These are phyloP conservation scores for Microctonus hyperodae DNA, from an alignment of 2,888 invertebrate species.

Conservation along the genomic window DNA sequence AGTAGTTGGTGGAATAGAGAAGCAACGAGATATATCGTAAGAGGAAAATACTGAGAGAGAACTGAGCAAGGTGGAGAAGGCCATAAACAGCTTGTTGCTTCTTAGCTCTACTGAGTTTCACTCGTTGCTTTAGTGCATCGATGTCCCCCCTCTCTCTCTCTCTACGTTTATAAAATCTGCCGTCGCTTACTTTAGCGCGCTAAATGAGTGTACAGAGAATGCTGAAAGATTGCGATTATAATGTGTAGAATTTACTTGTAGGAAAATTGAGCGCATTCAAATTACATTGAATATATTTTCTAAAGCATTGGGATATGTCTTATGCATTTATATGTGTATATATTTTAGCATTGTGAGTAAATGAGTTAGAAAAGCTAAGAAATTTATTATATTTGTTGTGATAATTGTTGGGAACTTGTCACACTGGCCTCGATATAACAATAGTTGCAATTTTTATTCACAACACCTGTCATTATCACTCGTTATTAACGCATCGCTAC, in stretches of 20 bases:
- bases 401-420: slow-evolving; percentile 26
- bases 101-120: slow-evolving; percentile 41
- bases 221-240: slow-evolving; percentile 52
- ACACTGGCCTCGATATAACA: slow-evolving; percentile 20
- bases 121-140: slow-evolving; percentile 24
- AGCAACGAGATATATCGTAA: not conserved
- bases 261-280: not conserved
- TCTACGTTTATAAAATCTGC: no score
- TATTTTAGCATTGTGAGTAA: not conserved
- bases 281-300: not conserved
- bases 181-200: slow-evolving; percentile 39
- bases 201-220: slow-evolving; percentile 58
- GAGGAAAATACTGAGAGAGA: slow-evolving; percentile 33
- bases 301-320: not conserved
- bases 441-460: slow-evolving; percentile 32
- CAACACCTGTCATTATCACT: slow-evolving; percentile 55
- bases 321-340: no score
- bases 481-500: slow-evolving; percentile 58
- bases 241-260: slow-evolving; percentile 9
- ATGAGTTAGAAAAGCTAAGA: not conserved
- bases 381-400: not conserved
- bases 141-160: slow-evolving; percentile 41
- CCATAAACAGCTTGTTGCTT: slow-evolving; percentile 63
- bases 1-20: not conserved
- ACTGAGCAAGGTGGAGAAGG: slow-evolving; percentile 44